Conservation (phyloP, 2,113 vertebrate species). For the Cochlearius cochlearius region DNA sequence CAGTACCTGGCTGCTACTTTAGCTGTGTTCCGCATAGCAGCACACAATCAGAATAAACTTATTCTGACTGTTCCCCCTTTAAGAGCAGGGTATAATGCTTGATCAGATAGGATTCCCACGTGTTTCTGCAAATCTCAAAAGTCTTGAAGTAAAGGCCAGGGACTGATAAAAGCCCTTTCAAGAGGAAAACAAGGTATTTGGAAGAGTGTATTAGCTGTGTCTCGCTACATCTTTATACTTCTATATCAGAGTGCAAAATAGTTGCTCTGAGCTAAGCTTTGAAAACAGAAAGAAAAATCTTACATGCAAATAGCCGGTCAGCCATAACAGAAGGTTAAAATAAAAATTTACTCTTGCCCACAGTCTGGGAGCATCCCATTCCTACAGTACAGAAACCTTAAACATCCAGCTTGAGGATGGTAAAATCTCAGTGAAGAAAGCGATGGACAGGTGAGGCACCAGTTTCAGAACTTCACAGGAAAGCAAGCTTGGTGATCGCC, state of each 20-base stretch:
- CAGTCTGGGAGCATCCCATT: not conserved
- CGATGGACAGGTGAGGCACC: fast-evolving
- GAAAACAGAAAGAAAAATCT: not conserved
- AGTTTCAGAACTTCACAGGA: not conserved
- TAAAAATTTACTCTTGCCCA: not conserved
- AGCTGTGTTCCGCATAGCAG: not conserved
- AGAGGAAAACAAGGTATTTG: not conserved
- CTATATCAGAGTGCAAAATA: not conserved
- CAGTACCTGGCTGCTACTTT: not conserved
- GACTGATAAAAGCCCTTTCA: not conserved
- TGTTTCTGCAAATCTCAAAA: not conserved
- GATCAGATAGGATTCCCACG: not conserved
- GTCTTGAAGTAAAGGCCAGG: not conserved
- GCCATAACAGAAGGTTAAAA: not conserved
- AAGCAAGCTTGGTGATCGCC: not conserved
- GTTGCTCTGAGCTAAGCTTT: not conserved
- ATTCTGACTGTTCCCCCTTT: not conserved
- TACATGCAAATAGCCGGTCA: not conserved
- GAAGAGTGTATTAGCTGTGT: not conserved
- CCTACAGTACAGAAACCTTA: not conserved
- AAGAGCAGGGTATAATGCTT: not conserved
- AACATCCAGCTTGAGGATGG: not conserved
- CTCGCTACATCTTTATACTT: not conserved
- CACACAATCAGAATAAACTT: not conserved
- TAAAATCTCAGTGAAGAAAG: not conserved